Evolutionary conservation across 2,797 vertebrate species (phyloP).

Genomic region (Nyctalus aviator): DNA sequence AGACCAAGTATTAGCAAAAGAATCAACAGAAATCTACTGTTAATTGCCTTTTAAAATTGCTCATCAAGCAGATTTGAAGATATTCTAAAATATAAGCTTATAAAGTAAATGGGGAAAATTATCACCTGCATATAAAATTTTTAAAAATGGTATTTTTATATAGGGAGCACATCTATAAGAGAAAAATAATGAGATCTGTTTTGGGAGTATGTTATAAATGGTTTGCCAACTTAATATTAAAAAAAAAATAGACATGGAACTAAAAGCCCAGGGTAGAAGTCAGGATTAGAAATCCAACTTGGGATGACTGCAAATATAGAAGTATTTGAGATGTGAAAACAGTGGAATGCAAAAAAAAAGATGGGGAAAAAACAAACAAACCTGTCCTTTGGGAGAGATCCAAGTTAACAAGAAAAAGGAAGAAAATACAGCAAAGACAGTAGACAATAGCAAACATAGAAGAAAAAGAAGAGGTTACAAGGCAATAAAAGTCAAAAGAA

Average conservation of each 20-base stretch:
- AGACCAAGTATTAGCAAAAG: not conserved
- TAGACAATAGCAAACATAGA: not conserved
- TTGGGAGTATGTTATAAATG: not conserved
- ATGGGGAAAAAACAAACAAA: not conserved
- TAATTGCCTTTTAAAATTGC: not conserved
- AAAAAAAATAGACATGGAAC: not conserved
- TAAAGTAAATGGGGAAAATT: not conserved
- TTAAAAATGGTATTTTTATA: not conserved
- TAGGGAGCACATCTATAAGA: not conserved
- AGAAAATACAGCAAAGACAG: not conserved
- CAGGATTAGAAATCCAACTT: not conserved
- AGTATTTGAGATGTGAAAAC: not conserved
- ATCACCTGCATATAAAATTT: not conserved
- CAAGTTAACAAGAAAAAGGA: not conserved
- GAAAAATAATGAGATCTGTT: not conserved
- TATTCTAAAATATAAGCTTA: not conserved
- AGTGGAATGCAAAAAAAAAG: not conserved
- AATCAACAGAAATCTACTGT: not conserved
- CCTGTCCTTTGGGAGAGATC: not conserved
- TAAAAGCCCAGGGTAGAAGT: not conserved
- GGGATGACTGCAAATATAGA: not conserved
- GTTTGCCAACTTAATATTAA: not conserved
- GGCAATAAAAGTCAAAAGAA: not conserved
- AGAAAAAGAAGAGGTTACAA: conserved; percentile 3
- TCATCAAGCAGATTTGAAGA: not conserved